Percentiles rank a stretch among this genome's conserved stretches.
Conservation (phyloP, 2,113 vertebrate genomes). For the Anseranas semipalmata region DNA sequence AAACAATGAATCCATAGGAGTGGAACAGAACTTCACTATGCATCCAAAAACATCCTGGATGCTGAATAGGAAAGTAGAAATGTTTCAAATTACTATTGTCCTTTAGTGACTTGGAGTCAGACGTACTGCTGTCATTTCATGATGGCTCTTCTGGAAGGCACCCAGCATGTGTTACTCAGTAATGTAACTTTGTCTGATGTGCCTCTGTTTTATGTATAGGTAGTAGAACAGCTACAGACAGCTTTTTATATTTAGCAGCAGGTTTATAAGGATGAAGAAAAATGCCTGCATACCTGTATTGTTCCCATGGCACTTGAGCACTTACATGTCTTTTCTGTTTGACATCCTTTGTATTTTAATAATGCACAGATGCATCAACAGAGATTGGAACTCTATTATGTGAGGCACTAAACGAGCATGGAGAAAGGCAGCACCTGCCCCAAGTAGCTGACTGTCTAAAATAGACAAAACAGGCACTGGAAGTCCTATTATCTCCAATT, state of each 20-base stretch:
- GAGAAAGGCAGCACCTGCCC: slow-evolving; percentile 19
- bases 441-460: background rate
- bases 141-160: background rate
- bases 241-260: slow-evolving; percentile 42
- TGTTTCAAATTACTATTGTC: background rate
- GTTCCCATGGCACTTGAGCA: slow-evolving; percentile 32
- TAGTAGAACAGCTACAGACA: background rate
- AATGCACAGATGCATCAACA: background rate
- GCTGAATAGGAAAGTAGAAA: background rate
- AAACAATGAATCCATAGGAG: background rate
- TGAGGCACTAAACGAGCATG: background rate
- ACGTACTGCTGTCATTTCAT: background rate
- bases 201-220: background rate
- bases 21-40: background rate
- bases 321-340: slow-evolving; percentile 37
- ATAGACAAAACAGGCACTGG: background rate
- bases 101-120: background rate
- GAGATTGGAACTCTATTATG: background rate
- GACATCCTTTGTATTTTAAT: slow-evolving; percentile 60
- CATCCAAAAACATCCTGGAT: background rate
- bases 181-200: background rate
- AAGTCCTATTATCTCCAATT: background rate
- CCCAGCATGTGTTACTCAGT: background rate
- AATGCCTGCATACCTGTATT: background rate
- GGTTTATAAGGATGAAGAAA: slow-evolving; percentile 16